Base-by-base conservation (phyloP, 2,113 vertebrate genomes). In the Cyanoramphus novaezelandiae region DNA sequence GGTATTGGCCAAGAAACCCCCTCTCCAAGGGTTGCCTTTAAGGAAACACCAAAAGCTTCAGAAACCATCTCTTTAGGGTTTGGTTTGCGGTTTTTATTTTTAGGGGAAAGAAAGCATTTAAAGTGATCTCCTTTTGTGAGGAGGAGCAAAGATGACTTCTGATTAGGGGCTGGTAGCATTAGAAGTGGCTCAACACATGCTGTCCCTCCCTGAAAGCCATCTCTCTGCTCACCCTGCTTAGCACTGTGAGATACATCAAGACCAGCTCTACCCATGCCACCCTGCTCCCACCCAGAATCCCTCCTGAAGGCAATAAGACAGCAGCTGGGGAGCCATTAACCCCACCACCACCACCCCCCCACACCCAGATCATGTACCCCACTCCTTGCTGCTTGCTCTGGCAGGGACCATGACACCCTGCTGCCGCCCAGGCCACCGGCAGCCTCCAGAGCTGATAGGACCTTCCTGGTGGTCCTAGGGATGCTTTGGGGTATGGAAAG, bases 271-370 rank as follows among this genome's bases (percentile, higher is more conserved):
- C 67, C 59, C 24, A 5, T 33, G 44, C 23, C 53, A 23, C 23
- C 29, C 60, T 70, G 55, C 19, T 87, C 28, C 69, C 60, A n/a
- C 14, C 29, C 15, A 4, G 44, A 78, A 60, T 46, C 25, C 65
- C 50, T 84, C 37, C 79, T 29, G 43, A 28, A 67, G 75, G n/a
- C 31, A 50, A 1, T 18, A 57, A 57, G 24, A 11, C 19, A 52
- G 84, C 53, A 62, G 16, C 43, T 20, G 21, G 27, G 9, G 16
- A 43, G 52, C 27, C 5, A 1, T 39, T 39, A 39, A 9, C 2
- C 3, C 7, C 27, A 17, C 2, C 3, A 5, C 5, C 39, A 37
- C 28, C 27, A 9, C 2, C 3, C 7, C 27, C 17, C 2, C 3
- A 4, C 5, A 24, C 27, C 2, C 1, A 7, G 21, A 11, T 16